Base-by-base conservation (phyloP, 2,797 vertebrate species). In the Neosilurus mollespiculum region DNA sequence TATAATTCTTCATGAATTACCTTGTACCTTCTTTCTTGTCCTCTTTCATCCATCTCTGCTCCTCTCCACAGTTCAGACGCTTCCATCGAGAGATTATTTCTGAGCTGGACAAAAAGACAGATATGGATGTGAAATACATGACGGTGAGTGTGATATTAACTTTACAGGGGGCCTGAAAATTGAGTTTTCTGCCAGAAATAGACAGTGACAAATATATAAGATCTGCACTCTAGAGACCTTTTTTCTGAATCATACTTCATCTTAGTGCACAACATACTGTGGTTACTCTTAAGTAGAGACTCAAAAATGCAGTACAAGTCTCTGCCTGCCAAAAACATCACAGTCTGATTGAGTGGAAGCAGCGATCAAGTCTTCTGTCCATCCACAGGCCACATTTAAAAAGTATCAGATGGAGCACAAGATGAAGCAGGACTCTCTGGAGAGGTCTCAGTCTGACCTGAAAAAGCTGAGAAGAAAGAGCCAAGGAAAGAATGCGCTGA, bases 91-190 rank as follows among this genome's bases (percentile, higher is more conserved):
- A 99, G 86, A 96, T 99, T 83, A 95, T 99, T 89, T 82, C 90
- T 12, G 98, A 99, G 90, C 93, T 99, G 92, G 97, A 99, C 92
- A 96, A 88, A 90, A 99, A 99, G 92, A 98, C 96, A 0, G 98
- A 99, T 65, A 95, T 98, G 91, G 98, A 99, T 82, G 95, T 99
- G 58, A 99, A 99, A 91, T 99, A 98, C 64, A 99, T 99, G 97
- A 98, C 94, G 16, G 98, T 99, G 90, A 97, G 98, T 72, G 5
- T 24, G 43, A 64, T 61, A 34, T 20, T 16, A 58, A 78, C 65
- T 84, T 20, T 11, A 56, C 18, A 37, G 58, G 76, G 24, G 26
- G 61, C 18, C 24, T 65, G 5, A 49, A 76, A 81, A 65, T 24
- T 1, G 43, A 70, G 56, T 70, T 77, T 83, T 82, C 53, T 34